phyloP scores from a whole-genome alignment of 2,113 vertebrate genomes.

The Suncus etruscus region DNA sequence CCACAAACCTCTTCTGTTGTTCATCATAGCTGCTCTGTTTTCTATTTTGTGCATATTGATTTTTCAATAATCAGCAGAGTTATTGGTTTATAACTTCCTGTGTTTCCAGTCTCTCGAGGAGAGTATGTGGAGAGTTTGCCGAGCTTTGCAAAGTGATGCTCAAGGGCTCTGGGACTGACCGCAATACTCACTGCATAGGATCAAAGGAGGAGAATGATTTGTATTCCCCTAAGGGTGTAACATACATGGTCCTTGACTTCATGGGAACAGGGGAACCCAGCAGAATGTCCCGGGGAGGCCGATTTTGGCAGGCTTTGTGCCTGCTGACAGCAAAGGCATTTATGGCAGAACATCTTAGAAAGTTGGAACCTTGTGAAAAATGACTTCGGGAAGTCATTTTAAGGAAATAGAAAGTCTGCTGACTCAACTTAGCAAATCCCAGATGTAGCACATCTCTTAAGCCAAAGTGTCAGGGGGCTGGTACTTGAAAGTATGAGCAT shows the following conservation, averaged over 20 bases:
- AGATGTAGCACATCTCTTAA: constrained; percentile 70
- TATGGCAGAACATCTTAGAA: constrained; percentile 77
- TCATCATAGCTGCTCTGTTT: constrained; percentile 56
- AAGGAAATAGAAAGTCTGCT: constrained; percentile 78
- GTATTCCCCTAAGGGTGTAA: background rate
- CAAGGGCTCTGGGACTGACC: background rate
- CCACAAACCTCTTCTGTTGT: background rate
- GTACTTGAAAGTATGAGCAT: constrained; percentile 16
- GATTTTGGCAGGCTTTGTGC: constrained; percentile 48
- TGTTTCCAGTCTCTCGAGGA: background rate
- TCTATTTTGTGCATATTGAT: constrained; percentile 55
- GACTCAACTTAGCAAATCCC: constrained; percentile 71
- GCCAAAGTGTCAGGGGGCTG: constrained; percentile 48
- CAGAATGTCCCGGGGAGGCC: background rate
- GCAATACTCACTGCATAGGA: background rate
- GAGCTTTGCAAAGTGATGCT: background rate
- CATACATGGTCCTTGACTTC: background rate
- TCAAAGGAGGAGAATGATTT: constrained; percentile 16
- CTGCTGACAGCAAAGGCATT: constrained; percentile 75
- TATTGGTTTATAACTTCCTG: constrained; percentile 42
- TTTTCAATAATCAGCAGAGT: constrained; percentile 23
- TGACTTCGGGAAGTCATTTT: constrained; percentile 77
- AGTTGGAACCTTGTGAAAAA: constrained; percentile 75
- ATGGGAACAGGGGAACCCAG: background rate
- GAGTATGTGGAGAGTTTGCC: background rate